Conservation (phyloP, 2,113 vertebrate genomes). For the Istiophorus platypterus region DNA sequence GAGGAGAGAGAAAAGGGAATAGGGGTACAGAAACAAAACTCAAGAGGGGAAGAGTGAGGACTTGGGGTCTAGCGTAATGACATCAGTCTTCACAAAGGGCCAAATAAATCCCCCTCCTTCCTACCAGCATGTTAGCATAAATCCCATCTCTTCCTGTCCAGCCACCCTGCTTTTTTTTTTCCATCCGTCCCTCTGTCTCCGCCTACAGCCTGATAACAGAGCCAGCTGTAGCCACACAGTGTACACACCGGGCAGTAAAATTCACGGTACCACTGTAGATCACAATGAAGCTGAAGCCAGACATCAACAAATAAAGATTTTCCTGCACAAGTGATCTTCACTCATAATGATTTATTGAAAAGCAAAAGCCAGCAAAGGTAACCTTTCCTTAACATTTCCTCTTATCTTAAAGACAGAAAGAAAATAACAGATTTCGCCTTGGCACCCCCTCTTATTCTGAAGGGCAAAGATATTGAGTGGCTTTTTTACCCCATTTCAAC, state of each 20-base stretch:
- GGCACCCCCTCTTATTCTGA: conserved; percentile 10
- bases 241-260: background rate
- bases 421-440: conserved; percentile 45
- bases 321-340: conserved; percentile 3
- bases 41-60: conserved; percentile 11
- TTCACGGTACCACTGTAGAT: conserved; percentile 11
- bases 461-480: conserved; percentile 1
- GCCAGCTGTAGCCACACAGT: conserved; percentile 4
- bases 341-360: conserved; percentile 48
- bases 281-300: conserved; percentile 1
- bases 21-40: conserved; percentile 17
- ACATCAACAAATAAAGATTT: conserved; percentile 24
- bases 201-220: conserved; percentile 43
- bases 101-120: conserved; percentile 51
- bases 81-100: conserved; percentile 61
- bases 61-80: conserved; percentile 46
- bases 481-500: background rate
- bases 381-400: conserved; percentile 10
- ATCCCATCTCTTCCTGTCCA: conserved; percentile 58
- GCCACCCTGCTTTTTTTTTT: background rate
- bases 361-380: conserved; percentile 11
- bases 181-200: conserved; percentile 39
- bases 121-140: conserved; percentile 57
- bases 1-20: conserved; percentile 15
- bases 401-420: conserved; percentile 35